Evolutionary conservation across 2,113 vertebrate species (phyloP), one percentile per base, ranked within the genome.

Genomic region (Alethe diademata): DNA sequence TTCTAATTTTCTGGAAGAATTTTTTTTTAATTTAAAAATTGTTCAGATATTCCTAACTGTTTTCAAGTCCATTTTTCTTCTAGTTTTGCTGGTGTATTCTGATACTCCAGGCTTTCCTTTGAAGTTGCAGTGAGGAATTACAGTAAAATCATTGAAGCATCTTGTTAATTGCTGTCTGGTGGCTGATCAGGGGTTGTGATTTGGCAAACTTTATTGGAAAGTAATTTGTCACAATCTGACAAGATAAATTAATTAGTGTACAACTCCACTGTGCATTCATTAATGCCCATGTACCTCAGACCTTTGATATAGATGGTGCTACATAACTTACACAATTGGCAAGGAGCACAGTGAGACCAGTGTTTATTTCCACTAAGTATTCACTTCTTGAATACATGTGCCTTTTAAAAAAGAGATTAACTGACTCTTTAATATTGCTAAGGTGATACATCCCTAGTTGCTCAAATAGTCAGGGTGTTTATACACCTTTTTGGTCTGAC

Each of bases 191-290:
- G n/a, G 66, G 47, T 66, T 92, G 22, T 79, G 67, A 86, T 60
- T 86, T 19, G 29, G 56, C 58, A 95, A 54, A 69, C 94, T 81
- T n/a, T 57, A 70, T 35, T 62, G 42, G 33, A 79, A 95, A 94
- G 35, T 51, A 91, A 40, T 88, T 93, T 86, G 38, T 93, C 71
- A 91, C 54, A 91, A 79, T 73, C 71, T 86, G 78, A 92, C 66
- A 91, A 72, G 74, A 76, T 51, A 88, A 94, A 92, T 92, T 92
- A 95, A 93, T 94, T 88, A 90, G 50, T 70, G 62, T 73, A 86
- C 91, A 88, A 93, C 64, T 56, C 66, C 54, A 66, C 42, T 2
- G 1, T 58, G 56, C 31, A 47, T 76, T 88, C 54, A 76, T 90
- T 91, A 93, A 65, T 50, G 57, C 17, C 11, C 2, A 24, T 2